Percentiles rank a stretch among this genome's conserved stretches.
phyloP scores from a whole-genome alignment of 2,113 vertebrate species.

The Colaptes auratus region DNA sequence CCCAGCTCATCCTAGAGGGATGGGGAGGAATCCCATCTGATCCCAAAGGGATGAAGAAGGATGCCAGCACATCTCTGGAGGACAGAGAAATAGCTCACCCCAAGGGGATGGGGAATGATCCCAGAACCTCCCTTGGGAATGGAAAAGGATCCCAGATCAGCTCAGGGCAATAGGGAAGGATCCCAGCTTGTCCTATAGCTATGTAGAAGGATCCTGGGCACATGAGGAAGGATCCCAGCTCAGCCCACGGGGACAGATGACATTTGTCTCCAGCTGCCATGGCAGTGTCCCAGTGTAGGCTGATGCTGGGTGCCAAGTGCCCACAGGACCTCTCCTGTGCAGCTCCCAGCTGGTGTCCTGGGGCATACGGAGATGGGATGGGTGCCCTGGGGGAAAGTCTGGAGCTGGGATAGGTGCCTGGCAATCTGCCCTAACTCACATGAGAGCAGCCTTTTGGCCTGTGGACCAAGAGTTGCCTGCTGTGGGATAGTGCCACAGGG shows the following conservation, averaged over 20 bases:
- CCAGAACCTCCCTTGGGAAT: background rate
- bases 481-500: background rate
- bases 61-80: background rate
- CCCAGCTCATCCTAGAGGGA: background rate
- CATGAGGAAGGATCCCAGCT: background rate
- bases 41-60: rapidly evolving
- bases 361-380: background rate
- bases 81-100: background rate
- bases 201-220: background rate
- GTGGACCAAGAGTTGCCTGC: background rate
- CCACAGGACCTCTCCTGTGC: rapidly evolving
- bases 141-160: background rate
- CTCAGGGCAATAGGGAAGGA: background rate
- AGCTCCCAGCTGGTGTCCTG: background rate
- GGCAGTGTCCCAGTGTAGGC: background rate
- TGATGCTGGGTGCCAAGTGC: rapidly evolving
- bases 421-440: background rate
- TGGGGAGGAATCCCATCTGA: background rate
- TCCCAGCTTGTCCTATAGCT: background rate
- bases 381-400: background rate
- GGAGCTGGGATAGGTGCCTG: background rate
- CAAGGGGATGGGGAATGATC: background rate
- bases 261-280: rapidly evolving
- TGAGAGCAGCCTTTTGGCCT: background rate
- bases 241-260: rapidly evolving